These are phyloP conservation scores for Chaetophractus vellerosus DNA, from an alignment of 2,797 vertebrate genomes.

Conservation along the genomic window DNA sequence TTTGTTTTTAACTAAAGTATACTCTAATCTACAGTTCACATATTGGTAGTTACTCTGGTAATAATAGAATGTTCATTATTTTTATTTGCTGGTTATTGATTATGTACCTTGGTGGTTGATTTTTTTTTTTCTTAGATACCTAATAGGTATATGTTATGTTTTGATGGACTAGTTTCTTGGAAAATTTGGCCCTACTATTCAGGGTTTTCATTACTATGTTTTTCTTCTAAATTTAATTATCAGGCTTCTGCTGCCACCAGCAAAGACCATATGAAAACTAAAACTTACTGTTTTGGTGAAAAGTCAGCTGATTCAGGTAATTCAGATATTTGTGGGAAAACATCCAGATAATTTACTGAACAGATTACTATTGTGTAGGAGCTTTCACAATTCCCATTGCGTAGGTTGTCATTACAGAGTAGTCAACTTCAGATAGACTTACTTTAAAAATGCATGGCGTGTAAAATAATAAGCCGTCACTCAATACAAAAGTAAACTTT, in stretches of 20 bases:
- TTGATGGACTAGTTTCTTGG: constrained; percentile 72
- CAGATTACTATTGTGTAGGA: constrained; percentile 28
- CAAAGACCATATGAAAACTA: constrained; percentile 54
- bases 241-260: constrained; percentile 53
- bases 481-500: constrained; percentile 25
- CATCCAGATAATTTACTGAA: constrained; percentile 57
- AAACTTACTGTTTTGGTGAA: constrained; percentile 45
- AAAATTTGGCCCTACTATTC: constrained; percentile 78
- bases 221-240: constrained; percentile 72
- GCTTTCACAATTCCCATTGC: constrained; percentile 57
- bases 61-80: constrained; percentile 57
- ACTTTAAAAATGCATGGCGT: constrained; percentile 55
- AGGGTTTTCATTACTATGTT: constrained; percentile 72
- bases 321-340: constrained; percentile 46
- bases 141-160: constrained; percentile 31
- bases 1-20: constrained; percentile 41
- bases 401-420: constrained; percentile 68
- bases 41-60: constrained; percentile 44
- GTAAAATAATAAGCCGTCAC: too few species aligned
- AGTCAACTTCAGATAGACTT: constrained; percentile 69
- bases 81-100: neutral
- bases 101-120: constrained; percentile 45
- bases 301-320: constrained; percentile 47
- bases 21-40: neutral
- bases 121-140: constrained; percentile 40